phyloP scores from a whole-genome alignment of 2,113 vertebrate species.

The Acinonyx jubatus region DNA sequence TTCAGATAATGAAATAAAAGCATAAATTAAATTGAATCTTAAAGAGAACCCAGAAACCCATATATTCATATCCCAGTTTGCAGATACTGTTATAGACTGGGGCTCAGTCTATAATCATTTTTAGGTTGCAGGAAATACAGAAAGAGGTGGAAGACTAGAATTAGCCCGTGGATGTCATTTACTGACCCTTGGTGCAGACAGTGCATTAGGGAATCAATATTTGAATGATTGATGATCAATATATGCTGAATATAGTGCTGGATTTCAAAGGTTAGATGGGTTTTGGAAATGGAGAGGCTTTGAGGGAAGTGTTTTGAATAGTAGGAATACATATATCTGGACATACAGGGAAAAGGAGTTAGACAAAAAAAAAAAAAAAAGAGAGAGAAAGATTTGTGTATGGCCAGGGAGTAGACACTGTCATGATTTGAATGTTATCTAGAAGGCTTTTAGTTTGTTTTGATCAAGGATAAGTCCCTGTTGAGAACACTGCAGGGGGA shows the following conservation, averaged over 20 bases:
- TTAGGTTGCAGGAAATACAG: neutral
- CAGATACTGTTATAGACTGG: neutral
- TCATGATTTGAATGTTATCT: neutral
- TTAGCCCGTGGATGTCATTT: neutral
- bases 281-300: neutral
- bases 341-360: neutral
- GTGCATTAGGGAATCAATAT: neutral
- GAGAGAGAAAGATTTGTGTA: neutral
- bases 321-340: neutral
- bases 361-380: neutral
- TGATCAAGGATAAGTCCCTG: neutral
- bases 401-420: neutral
- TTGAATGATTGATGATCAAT: neutral
- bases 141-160: neutral
- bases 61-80: neutral
- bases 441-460: neutral
- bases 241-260: neutral
- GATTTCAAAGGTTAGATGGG: neutral
- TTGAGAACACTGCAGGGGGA: neutral
- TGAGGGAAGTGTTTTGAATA: neutral
- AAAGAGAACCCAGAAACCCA: neutral
- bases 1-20: neutral
- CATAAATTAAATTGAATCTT: neutral
- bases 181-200: neutral
- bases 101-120: neutral